Base-by-base conservation (phyloP, 2,888 invertebrate species). In the Drosophila mercatorum region DNA sequence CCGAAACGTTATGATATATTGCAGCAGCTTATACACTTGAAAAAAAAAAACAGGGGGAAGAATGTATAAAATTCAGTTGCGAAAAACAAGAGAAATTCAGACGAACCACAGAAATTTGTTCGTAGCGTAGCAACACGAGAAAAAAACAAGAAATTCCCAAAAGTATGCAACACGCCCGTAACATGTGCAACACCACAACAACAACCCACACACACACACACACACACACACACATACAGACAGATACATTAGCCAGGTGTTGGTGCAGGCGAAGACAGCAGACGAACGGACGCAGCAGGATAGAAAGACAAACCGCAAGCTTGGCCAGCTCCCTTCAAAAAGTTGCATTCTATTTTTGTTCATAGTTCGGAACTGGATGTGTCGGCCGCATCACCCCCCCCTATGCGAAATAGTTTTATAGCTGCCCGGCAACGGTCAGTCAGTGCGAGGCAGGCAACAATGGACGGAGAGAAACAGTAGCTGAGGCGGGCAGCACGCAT, bases 321-420 rank as follows among this genome's bases (percentile, higher is more conserved):
- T 64, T 62, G 80, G 49, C 56, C 78, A 69, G 68, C 81, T 78
- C 66, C 72, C 68, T 78, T 78, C 64, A 73, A 73, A 73, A 72
- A 81, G 78, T 69, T 72, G 81, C 81, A 64, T 73, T 81, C 77
- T 78, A 63, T 64, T 71, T 68, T 51, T 17, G 26, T 22, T 22
- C 40, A 44, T 57, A 31, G 61, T 34, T 62, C 51, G 34, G 22
- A 58, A 75, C 26, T 63, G 49, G 38, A 31, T 52, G 46, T 38
- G 47, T 55, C 52, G n/a, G 26, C 26, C 56, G 58, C 59, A 12
- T 46, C 69, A 3, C 28, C 28, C 28, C 28, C 28, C 75, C 56
- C 63, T 82, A 87, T 83, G 78, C 66, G 83, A 84, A 89, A 84
- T 84, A 84, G 84, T 84, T 84, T 84, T 84, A 89, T 84, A 84